Conservation (phyloP, 1,140 invertebrate species). For the Habropoda laboriosa region DNA sequence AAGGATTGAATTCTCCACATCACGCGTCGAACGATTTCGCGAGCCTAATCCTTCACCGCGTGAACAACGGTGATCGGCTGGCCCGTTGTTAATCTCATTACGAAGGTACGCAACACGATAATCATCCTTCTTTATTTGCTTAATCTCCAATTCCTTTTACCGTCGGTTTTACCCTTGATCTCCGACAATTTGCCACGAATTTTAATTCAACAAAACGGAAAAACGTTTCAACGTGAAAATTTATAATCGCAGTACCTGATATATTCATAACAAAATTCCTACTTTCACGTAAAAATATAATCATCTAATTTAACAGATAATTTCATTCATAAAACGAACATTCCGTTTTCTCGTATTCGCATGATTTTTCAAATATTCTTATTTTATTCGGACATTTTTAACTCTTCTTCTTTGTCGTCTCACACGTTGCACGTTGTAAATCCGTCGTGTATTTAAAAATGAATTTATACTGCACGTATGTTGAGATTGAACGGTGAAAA, state of each 20-base stretch:
- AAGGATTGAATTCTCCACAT: conserved; percentile 80
- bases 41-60: conserved; percentile 63
- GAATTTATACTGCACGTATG: too few species aligned
- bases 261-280: not conserved
- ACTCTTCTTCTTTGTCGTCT: not conserved
- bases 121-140: not conserved
- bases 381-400: not conserved
- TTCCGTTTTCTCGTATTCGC: not conserved
- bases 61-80: conserved; percentile 46
- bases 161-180: not conserved
- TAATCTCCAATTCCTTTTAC: not conserved
- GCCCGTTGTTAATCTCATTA: conserved; percentile 27
- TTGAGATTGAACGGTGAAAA: too few species aligned
- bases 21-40: conserved; percentile 62
- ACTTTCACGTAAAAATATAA: not conserved
- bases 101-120: not conserved
- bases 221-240: not conserved
- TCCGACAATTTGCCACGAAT: not conserved
- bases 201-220: not conserved
- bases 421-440: not conserved
- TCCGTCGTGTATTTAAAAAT: not conserved
- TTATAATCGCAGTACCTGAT: not conserved
- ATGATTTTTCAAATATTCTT: not conserved
- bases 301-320: not conserved
- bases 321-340: not conserved